Conservation (phyloP, 1,140 invertebrate species). For the Bradysia coprophila region DNA sequence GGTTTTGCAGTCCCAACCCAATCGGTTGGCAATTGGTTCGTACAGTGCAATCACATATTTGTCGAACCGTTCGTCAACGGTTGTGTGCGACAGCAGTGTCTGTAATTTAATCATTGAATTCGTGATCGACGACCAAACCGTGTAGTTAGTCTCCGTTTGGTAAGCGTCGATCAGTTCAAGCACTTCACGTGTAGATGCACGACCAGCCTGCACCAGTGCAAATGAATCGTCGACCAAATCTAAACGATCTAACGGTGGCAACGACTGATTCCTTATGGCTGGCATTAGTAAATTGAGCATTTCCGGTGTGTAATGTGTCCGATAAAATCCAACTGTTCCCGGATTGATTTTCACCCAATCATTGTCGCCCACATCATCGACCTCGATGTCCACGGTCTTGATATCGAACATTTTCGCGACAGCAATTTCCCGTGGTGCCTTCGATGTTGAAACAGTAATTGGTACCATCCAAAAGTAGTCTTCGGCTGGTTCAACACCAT, state of each 20-base stretch:
- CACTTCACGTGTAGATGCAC: slow-evolving; percentile 54
- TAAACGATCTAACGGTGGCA: slow-evolving; percentile 80
- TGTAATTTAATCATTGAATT: slow-evolving; percentile 57
- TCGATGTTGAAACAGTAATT: slow-evolving; percentile 57
- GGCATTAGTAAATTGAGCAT: slow-evolving; percentile 62
- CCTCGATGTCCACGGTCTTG: slow-evolving; percentile 34
- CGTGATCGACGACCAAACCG: slow-evolving; percentile 79
- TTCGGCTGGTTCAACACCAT: slow-evolving; percentile 36
- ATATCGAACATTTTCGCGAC: slow-evolving; percentile 48
- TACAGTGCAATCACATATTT: slow-evolving; percentile 52
- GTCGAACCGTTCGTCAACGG: slow-evolving; percentile 51
- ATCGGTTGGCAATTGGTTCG: slow-evolving; percentile 38
- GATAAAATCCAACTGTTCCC: slow-evolving; percentile 62
- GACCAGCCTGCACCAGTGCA: slow-evolving; percentile 77
- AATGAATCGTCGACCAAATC: slow-evolving; percentile 85
- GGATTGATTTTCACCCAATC: slow-evolving; percentile 84
- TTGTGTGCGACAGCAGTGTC: slow-evolving; percentile 56
- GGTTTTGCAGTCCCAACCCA: slow-evolving; percentile 61
- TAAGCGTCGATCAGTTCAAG: slow-evolving; percentile 54
- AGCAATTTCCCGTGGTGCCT: slow-evolving; percentile 39
- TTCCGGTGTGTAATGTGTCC: slow-evolving; percentile 67
- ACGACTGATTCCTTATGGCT: slow-evolving; percentile 52
- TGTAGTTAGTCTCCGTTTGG: slow-evolving; percentile 74
- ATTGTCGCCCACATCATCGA: slow-evolving; percentile 45
- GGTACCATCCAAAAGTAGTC: slow-evolving; percentile 74